Evolutionary conservation across 1,140 invertebrate genomes (phyloP).

Genomic region (Camponotus floridanus): DNA sequence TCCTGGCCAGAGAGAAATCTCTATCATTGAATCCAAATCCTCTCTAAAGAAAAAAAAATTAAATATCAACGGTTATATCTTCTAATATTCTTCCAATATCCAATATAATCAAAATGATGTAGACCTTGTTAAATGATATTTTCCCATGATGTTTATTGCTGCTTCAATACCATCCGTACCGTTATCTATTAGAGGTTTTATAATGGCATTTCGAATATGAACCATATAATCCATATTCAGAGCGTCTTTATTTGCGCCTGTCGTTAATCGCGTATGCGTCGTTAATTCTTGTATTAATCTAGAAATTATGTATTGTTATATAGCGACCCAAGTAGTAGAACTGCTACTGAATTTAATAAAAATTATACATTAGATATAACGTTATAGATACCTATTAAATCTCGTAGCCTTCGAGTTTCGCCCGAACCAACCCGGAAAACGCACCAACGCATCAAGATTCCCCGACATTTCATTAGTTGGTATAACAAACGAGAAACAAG

Average conservation of each 20-base stretch:
- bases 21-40: slow-evolving; percentile 95
- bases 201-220: slow-evolving; percentile 90
- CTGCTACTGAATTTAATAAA: background rate
- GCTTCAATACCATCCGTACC: slow-evolving; percentile 91
- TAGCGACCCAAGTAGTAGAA: slow-evolving; percentile 11
- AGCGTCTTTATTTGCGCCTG: slow-evolving; percentile 92
- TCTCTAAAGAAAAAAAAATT: slow-evolving; percentile 87
- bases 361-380: too few relatives aligned
- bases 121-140: slow-evolving; percentile 95
- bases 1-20: slow-evolving; percentile 94
- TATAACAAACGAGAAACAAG: slow-evolving; percentile 96
- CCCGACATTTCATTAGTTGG: slow-evolving; percentile 95
- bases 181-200: slow-evolving; percentile 90
- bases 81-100: background rate
- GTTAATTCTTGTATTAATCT: slow-evolving; percentile 83
- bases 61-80: background rate
- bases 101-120: slow-evolving; percentile 90
- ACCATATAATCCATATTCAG: slow-evolving; percentile 94
- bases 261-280: slow-evolving; percentile 82
- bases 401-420: slow-evolving; percentile 96
- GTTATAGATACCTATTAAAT: slow-evolving; percentile 89
- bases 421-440: slow-evolving; percentile 98
- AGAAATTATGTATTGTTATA: slow-evolving; percentile 36
- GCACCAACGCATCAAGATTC: slow-evolving; percentile 91
- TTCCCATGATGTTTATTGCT: slow-evolving; percentile 92